Percentiles rank a stretch among this genome's conserved stretches.
phyloP scores from a whole-genome alignment of 2,888 invertebrate genomes.

The Melangyna quadrimaculata region DNA sequence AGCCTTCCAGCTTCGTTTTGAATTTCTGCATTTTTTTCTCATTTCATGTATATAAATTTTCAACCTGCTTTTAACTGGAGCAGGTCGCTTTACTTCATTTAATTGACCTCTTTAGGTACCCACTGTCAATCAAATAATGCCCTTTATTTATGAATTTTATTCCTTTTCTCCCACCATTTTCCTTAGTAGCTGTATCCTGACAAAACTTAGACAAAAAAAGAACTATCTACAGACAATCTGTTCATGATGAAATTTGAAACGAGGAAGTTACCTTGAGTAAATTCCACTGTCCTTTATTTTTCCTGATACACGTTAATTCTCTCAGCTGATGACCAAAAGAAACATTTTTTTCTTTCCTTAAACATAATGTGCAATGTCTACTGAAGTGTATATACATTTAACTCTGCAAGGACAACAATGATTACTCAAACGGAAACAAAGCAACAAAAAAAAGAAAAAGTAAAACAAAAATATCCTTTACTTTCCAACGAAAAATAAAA shows the following conservation, averaged over 20 bases:
- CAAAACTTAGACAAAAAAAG: not conserved
- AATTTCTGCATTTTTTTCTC: not conserved
- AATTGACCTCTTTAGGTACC: not conserved
- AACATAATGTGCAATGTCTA: slow-evolving; percentile 30
- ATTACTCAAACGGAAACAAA: slow-evolving; percentile 57
- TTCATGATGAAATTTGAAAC: slow-evolving; percentile 63
- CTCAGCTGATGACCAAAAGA: slow-evolving; percentile 22
- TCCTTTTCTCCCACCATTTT: not conserved
- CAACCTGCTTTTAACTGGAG: too few species aligned
- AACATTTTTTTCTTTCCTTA: slow-evolving; percentile 8
- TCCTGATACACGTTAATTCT: slow-evolving; percentile 46
- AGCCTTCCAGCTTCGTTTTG: too few species aligned
- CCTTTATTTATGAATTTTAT: not conserved
- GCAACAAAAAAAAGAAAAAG: not conserved
- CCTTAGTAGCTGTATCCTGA: not conserved
- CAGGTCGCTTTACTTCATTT: not conserved
- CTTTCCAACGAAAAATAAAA: not conserved
- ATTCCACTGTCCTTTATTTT: slow-evolving; percentile 12
- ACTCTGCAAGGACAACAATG: slow-evolving; percentile 61
- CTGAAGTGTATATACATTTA: slow-evolving; percentile 44
- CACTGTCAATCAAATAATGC: not conserved
- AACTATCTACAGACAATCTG: not conserved
- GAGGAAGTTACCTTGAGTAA: slow-evolving; percentile 68
- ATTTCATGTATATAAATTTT: not conserved
- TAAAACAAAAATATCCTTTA: not conserved